Percentiles rank a stretch among this genome's conserved stretches.
Conservation (phyloP, 1,140 invertebrate species). For the Chironomus striatipennis region DNA sequence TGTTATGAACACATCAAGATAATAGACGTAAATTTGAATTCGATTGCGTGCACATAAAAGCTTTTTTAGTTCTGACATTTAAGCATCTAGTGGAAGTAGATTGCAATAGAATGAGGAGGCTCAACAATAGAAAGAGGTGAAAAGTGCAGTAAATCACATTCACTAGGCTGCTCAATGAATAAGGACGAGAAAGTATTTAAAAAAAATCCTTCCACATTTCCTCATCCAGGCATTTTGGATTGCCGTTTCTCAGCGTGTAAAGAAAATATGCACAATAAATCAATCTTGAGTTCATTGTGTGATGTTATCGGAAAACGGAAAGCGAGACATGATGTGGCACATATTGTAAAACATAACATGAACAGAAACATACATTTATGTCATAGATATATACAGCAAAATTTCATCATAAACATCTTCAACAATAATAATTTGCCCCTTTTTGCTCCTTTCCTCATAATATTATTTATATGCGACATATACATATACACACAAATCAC, state of each 20-base stretch:
- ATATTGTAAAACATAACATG: conserved; percentile 15
- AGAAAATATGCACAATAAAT: conserved; percentile 9
- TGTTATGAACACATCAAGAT: neutral
- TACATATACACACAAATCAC: neutral
- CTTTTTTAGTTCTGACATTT: too few species aligned
- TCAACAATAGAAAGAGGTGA: neutral
- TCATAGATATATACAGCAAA: neutral
- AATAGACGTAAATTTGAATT: conserved; percentile 9
- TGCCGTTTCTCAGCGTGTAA: neutral
- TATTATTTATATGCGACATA: too few species aligned
- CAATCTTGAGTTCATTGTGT: conserved; percentile 10
- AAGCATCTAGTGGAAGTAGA: neutral
- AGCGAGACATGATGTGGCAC: conserved; percentile 2
- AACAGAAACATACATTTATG: neutral
- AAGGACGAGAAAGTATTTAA: too few species aligned
- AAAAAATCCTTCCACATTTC: too few species aligned
- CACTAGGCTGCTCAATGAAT: neutral
- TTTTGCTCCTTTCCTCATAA: too few species aligned
- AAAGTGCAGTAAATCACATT: neutral
- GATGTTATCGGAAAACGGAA: neutral
- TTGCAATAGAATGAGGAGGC: neutral
- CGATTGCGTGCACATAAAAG: neutral
- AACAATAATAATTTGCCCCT: too few species aligned
- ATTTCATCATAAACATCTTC: neutral
- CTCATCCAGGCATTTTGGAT: neutral